Evolutionary conservation across 2,113 vertebrate species (phyloP), one percentile per base, ranked within the genome.

Genomic region (Mellivora capensis): DNA sequence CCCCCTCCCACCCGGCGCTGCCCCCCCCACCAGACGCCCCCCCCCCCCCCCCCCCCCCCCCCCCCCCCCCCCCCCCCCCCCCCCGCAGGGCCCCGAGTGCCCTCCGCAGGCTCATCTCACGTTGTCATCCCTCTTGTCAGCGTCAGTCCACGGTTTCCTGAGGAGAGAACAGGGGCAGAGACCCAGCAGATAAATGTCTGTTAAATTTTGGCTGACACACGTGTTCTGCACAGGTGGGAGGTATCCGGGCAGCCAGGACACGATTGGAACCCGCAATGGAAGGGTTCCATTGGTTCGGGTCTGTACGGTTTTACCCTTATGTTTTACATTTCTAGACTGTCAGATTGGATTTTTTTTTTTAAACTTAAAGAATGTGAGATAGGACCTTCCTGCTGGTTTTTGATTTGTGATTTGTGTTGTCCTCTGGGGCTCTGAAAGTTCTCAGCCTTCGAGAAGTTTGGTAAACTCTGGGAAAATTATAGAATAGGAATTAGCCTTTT

Each of bases 191-290:
- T 27, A 11, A 62, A 21, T 21, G 44, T 44, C 6, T 12, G 72
- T 31, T n/a, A 18, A 69, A 21, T 20, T 49, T 15, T n/a, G 72
- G 21, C 74, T 21, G 21, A n/a, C 42, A 3, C 1, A 4, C 64
- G 31, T 4, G 18, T 39, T 27, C 20, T 59, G 25, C 7, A 12
- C 18, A 44, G 76, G 20, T 27, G 8, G 21, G 31, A 31, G 29
- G 13, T 13, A 17, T 21, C 23, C 0, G 5, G 7, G 29, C 39
- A 1, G 31, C 34, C 2, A 2, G 57, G 29, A 12, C 11, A 7
- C 6, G 14, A 7, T 27, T 5, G 0, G 18, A 25, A 29, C 44
- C 11, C 20, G 0, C 15, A 9, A 9, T 21, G 0, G 5, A 25
- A 52, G 49, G 49, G 49, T 52, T 52, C 49, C 49, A 52, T 52